Evolutionary conservation across 92 coral and sea anemone species (phyloP), one percentile per base, ranked within the genome.

Genomic region (Hydrozoanthus gracilis): DNA sequence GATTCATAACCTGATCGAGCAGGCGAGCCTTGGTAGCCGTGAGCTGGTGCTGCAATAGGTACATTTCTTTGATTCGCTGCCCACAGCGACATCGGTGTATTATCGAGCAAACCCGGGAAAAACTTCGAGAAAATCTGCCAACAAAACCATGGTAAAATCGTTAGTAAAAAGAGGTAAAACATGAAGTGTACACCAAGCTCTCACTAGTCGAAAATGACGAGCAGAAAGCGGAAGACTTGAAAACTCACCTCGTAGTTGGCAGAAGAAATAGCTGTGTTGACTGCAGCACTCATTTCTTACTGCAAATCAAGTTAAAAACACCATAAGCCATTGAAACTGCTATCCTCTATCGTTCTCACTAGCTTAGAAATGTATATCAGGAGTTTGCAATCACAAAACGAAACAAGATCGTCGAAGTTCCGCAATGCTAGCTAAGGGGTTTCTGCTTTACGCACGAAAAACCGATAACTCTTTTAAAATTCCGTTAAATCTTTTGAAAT

Each of bases 1-100:
- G 85, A 80, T 9, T 65, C 85, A 13, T 12, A 74, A 20, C 17
- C 79, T 74, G 79, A 74, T 3, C 79, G 79, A 27, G 79, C 61
- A 8, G 79, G 79, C 11, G 79, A 74, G 3, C 60, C 13, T 46
- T 64, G 73, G 7, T 48, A 80, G 5, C 82, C 82, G 0, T 47
- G 68, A 3, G 89, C 96, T 17, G 96, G 95, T 6, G 93, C 75
- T 6, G 93, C 96, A 18, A 87, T 89, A 3, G 94, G 96, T 0
- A 93, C 94, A n/a, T 20, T 60, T 0, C 82, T 67, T 50, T 86
- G 94, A 49, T 93, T 93, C 2, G 93, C 96, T 0, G 82, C 82
- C 82, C 67, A 77, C 20, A 77, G 39, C 39, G 15, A 58, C 4
- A 16, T 9, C 13, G 68, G 5, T 0, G 68, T 74, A 3, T 55